Evolutionary conservation across 2,797 vertebrate genomes (phyloP).

Genomic region (Cynopterus sphinx): DNA sequence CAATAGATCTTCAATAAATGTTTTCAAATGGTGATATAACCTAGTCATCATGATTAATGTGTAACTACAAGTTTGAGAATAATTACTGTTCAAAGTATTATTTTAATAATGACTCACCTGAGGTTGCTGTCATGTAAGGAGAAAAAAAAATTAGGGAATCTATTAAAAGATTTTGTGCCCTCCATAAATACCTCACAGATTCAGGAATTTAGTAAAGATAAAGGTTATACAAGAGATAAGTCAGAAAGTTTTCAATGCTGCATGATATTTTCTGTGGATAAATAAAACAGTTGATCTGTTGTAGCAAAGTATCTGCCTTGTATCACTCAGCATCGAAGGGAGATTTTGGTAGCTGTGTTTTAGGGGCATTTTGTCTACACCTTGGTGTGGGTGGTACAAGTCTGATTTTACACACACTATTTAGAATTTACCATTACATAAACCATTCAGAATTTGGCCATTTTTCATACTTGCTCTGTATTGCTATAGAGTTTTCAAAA

Average conservation of each 20-base stretch:
- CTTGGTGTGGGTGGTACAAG: neutral
- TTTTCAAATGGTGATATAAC: neutral
- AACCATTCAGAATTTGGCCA: neutral
- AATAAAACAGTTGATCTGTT: conserved; percentile 26
- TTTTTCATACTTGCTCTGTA: neutral
- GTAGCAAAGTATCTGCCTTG: neutral
- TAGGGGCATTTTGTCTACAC: conserved; percentile 25
- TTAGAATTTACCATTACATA: neutral
- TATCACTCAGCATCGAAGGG: neutral
- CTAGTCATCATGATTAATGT: neutral
- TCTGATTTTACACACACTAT: neutral
- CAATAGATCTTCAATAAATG: neutral
- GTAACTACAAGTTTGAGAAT: conserved; percentile 1
- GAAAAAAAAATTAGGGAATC: neutral
- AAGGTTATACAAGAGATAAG: neutral
- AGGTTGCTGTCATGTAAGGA: neutral
- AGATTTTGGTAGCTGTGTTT: conserved; percentile 5
- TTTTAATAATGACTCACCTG: neutral
- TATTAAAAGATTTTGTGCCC: neutral
- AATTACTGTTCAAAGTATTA: conserved; percentile 11
- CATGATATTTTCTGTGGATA: neutral
- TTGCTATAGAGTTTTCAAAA: neutral
- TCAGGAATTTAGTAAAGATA: neutral
- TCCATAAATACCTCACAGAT: neutral
- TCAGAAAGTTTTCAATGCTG: neutral